phyloP scores from a whole-genome alignment of 2,113 vertebrate genomes.

The Addax nasomaculatus region DNA sequence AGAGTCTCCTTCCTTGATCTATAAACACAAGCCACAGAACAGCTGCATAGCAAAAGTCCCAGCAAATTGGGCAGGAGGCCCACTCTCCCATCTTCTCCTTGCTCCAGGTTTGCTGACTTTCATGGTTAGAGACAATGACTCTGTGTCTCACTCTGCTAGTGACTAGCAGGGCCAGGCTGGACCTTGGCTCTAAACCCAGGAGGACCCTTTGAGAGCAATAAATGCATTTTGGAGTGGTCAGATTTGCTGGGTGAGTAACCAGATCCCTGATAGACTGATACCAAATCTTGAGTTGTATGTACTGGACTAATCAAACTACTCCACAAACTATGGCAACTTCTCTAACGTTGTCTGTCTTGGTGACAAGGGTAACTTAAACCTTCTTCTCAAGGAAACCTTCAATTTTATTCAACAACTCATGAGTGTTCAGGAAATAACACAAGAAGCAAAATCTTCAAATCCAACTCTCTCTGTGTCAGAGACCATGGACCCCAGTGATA shows the following conservation, averaged over 20 bases:
- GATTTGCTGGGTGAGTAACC: not conserved
- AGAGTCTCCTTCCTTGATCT: not conserved
- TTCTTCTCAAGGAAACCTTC: not conserved
- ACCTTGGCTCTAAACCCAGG: not conserved
- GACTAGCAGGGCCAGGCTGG: not conserved
- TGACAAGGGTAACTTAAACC: too few relatives aligned
- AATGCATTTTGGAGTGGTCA: not conserved
- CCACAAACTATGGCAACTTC: not conserved
- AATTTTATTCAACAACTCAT: not conserved
- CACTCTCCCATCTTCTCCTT: too few relatives aligned
- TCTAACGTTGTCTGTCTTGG: not conserved
- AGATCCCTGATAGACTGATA: not conserved
- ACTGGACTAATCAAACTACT: fast-evolving
- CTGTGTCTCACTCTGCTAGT: not conserved
- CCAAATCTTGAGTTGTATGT: not conserved
- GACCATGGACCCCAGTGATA: not conserved
- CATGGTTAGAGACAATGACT: fast-evolving
- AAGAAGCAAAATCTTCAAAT: not conserved
- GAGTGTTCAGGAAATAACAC: not conserved
- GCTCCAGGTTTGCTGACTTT: not conserved
- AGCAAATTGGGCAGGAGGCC: not conserved
- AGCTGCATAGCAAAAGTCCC: not conserved
- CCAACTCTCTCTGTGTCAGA: not conserved
- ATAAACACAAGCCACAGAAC: not conserved
- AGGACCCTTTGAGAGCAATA: not conserved